A percentile compares a stretch with the other conserved stretches of the same genome.
phyloP scores from a whole-genome alignment of 2,113 vertebrate species.

The Perca fluviatilis region DNA sequence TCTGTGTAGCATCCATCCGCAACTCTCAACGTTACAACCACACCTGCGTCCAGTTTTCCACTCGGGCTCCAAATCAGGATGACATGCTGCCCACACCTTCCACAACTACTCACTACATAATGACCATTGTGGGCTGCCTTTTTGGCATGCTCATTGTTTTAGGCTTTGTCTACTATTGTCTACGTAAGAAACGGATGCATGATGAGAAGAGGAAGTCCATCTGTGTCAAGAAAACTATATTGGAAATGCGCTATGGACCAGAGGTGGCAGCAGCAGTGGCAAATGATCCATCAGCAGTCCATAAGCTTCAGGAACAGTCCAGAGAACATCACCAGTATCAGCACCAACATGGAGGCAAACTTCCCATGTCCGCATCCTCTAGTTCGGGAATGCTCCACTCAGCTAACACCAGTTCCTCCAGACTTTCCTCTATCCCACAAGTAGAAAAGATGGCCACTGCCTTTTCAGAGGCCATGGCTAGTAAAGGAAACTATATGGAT shows the following conservation, averaged over 20 bases:
- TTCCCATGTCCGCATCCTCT: conserved; percentile 90
- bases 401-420: conserved; percentile 86
- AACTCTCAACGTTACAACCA: conserved; percentile 97
- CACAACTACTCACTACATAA: conserved; percentile 97
- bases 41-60: conserved; percentile 94
- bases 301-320: conserved; percentile 94
- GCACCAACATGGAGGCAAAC: conserved; percentile 86
- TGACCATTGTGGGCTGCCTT: conserved; percentile 98
- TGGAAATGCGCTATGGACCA: conserved; percentile 98
- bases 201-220: conserved; percentile 97
- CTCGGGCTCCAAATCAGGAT: conserved; percentile 86
- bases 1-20: conserved; percentile 96
- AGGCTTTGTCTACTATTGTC: conserved; percentile 95
- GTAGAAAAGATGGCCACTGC: conserved; percentile 93
- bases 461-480: conserved; percentile 91
- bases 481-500: conserved; percentile 98
- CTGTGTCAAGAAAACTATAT: conserved; percentile 97
- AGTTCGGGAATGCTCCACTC: conserved; percentile 86
- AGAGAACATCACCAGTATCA: conserved; percentile 90
- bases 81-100: conserved; percentile 91
- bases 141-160: conserved; percentile 98
- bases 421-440: conserved; percentile 96
- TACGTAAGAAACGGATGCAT: conserved; percentile 92
- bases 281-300: conserved; percentile 91
- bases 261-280: conserved; percentile 88